Conservation (phyloP, 2,888 invertebrate genomes). For the Dicyrtomina minuta region DNA sequence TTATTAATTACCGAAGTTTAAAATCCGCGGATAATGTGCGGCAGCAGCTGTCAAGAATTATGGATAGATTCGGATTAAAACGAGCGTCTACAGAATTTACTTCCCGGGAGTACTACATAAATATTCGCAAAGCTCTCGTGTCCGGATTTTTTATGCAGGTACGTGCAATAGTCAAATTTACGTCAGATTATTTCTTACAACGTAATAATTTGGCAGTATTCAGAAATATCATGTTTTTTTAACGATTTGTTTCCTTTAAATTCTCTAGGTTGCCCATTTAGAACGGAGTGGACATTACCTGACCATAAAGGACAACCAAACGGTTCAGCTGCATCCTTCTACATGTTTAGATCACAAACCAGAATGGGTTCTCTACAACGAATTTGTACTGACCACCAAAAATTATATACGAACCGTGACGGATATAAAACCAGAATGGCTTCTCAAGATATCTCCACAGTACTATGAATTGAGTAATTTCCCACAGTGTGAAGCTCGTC, state of each 20-base stretch:
- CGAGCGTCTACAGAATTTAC: constrained; percentile 97
- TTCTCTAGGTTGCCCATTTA: constrained; percentile 86
- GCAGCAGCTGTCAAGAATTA: constrained; percentile 93
- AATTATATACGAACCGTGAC: constrained; percentile 99
- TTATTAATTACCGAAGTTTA: constrained; percentile 95
- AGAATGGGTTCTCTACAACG: constrained; percentile 99
- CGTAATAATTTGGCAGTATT: not conserved
- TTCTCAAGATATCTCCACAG: constrained; percentile 91
- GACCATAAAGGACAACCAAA: constrained; percentile 98
- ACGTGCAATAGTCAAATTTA: constrained; percentile 46
- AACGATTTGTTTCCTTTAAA: not conserved
- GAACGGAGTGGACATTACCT: constrained; percentile 97
- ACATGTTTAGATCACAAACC: constrained; percentile 99
- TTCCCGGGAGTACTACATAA: constrained; percentile 97
- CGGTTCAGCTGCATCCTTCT: constrained; percentile 97
- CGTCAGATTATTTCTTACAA: not conserved
- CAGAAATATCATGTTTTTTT: not conserved
- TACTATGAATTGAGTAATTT: constrained; percentile 98
- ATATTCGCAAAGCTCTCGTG: constrained; percentile 96
- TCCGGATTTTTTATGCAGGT: constrained; percentile 99
- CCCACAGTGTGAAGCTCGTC: constrained; percentile 94
- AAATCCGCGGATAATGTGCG: constrained; percentile 99
- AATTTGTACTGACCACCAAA: constrained; percentile 98
- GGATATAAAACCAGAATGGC: constrained; percentile 96
- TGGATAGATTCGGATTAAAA: constrained; percentile 94